phyloP scores from a whole-genome alignment of 2,797 vertebrate genomes.

The Petrocephalus sullivani region DNA sequence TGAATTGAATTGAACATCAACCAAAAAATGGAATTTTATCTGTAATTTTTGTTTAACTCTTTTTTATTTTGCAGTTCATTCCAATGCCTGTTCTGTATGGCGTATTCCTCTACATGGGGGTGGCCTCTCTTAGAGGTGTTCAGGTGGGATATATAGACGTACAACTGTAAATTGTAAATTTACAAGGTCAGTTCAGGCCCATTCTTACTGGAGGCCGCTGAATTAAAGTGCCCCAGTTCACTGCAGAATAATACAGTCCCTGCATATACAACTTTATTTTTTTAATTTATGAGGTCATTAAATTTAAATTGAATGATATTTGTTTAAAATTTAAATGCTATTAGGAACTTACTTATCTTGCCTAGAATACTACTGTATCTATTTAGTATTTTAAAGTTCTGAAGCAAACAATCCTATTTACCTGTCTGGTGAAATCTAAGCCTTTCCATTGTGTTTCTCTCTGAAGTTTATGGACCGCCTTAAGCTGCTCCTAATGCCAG shows the following conservation, averaged over 20 bases:
- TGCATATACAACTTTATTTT: no score
- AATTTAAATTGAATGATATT: background rate
- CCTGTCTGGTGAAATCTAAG: background rate
- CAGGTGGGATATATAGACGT: constrained; percentile 67
- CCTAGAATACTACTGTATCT: background rate
- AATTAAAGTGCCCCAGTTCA: no score
- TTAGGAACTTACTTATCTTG: background rate
- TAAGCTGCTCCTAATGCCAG: constrained; percentile 92
- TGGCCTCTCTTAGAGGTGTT: constrained; percentile 91
- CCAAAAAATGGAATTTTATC: background rate
- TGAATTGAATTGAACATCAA: background rate
- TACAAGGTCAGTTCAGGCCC: background rate
- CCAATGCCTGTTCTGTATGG: constrained; percentile 97
- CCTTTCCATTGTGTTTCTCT: background rate
- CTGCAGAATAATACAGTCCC: no score
- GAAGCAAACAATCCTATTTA: background rate
- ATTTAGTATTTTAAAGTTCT: background rate
- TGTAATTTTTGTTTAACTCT: background rate
- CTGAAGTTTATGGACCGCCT: constrained; percentile 93
- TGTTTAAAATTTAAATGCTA: background rate
- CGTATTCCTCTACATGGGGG: constrained; percentile 97
- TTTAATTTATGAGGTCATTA: background rate
- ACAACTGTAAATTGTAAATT: background rate
- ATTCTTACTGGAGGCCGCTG: background rate
- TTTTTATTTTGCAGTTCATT: constrained; percentile 70